Conservation (phyloP, 2,113 vertebrate species). For the Aptenodytes patagonicus region DNA sequence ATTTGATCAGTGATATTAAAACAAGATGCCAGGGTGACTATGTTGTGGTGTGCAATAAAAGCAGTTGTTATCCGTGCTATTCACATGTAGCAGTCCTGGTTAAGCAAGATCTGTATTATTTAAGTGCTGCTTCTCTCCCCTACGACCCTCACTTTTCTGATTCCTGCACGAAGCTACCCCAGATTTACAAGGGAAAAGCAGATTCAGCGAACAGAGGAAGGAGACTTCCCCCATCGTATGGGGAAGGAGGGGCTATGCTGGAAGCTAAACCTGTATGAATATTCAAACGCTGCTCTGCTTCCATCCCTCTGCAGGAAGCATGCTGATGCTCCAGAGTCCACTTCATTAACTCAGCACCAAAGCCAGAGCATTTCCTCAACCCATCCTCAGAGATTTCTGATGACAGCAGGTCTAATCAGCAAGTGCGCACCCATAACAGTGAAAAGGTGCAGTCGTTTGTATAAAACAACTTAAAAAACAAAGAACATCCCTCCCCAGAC, state of each 20-base stretch:
- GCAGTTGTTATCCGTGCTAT: neutral
- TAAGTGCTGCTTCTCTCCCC: neutral
- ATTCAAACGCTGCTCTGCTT: neutral
- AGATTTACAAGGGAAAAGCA: neutral
- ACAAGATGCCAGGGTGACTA: neutral
- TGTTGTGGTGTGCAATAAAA: neutral
- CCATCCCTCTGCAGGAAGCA: neutral
- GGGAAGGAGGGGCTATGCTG: neutral
- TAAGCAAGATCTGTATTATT: neutral
- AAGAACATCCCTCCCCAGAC: neutral
- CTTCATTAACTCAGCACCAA: neutral
- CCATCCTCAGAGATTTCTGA: rapidly evolving
- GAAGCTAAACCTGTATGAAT: neutral
- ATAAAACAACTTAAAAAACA: neutral
- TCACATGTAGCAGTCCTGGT: neutral
- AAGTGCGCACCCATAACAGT: neutral
- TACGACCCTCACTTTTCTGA: rapidly evolving
- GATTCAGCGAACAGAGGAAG: neutral
- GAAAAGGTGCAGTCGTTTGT: neutral
- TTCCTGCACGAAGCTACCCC: neutral
- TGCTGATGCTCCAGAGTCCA: neutral
- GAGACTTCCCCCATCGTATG: neutral
- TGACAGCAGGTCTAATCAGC: neutral
- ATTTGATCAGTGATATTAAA: neutral
- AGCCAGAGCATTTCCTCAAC: neutral